Percentiles rank a stretch among this genome's conserved stretches.
Conservation (phyloP, 92 coral and sea anemone genomes). For the Pocillopora grandis region DNA sequence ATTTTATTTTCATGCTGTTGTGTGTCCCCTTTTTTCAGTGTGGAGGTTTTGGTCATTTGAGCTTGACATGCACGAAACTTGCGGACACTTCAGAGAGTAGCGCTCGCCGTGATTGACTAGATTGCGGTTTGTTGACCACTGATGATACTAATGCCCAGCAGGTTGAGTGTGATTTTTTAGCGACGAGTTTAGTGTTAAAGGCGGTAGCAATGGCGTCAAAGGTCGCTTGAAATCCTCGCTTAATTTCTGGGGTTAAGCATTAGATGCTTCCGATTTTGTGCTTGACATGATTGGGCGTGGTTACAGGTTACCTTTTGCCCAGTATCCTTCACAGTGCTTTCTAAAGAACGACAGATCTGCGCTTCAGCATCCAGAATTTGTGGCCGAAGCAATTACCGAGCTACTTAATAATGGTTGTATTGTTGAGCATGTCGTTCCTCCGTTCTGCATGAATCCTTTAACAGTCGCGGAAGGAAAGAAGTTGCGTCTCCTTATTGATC, state of each 20-base stretch:
- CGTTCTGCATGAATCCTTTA: constrained; percentile 59
- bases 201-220: constrained; percentile 1
- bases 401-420: constrained; percentile 40
- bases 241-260: constrained; percentile 38
- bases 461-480: constrained; percentile 71
- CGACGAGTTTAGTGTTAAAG: neutral
- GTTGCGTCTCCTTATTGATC: constrained; percentile 57
- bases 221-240: constrained; percentile 34
- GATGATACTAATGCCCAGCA: no score
- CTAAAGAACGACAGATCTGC: constrained; percentile 43
- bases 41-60: no score
- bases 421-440: constrained; percentile 50
- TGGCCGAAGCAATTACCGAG: constrained; percentile 42
- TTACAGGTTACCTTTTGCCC: neutral
- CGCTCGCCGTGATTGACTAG: no score
- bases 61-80: no score
- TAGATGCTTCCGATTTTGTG: constrained; percentile 56
- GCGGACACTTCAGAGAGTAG: no score
- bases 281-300: constrained; percentile 10
- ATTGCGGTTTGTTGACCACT: no score
- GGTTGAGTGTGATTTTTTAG: no score
- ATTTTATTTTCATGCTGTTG: no score
- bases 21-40: no score
- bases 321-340: constrained; percentile 44
- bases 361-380: constrained; percentile 37